These are phyloP conservation scores for Drosophila pegasa DNA, from an alignment of 2,888 invertebrate species.

Conservation along the genomic window DNA sequence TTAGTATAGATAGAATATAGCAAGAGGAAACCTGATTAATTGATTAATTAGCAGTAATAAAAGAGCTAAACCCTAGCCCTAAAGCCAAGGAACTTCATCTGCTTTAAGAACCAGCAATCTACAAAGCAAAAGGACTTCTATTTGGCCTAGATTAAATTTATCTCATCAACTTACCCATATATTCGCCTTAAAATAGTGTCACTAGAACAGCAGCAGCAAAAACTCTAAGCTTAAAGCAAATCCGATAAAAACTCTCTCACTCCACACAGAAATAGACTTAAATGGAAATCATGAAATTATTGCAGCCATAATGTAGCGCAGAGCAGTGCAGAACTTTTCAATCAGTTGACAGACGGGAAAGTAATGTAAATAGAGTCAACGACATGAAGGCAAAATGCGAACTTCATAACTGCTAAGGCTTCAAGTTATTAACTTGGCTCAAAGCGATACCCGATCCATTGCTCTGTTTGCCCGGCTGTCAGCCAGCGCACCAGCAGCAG, in stretches of 20 bases:
- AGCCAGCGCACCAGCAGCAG: conserved; percentile 21
- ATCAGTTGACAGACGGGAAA: conserved; percentile 48
- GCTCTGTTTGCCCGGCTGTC: conserved; percentile 30
- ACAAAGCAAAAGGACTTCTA: background rate
- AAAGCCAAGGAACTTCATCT: background rate
- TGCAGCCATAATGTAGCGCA: background rate
- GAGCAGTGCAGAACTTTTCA: conserved; percentile 10
- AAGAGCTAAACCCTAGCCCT: no score
- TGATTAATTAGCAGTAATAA: no score
- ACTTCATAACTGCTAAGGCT: conserved; percentile 78
- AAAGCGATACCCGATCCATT: conserved; percentile 69
- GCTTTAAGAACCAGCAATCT: background rate
- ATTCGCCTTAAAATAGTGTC: background rate
- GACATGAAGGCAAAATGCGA: conserved; percentile 64
- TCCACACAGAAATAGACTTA: background rate
- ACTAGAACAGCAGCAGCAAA: background rate
- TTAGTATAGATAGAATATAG: no score
- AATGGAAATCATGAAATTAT: background rate
- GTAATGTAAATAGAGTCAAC: conserved; percentile 63
- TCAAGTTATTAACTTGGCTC: conserved; percentile 75
- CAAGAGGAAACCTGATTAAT: no score
- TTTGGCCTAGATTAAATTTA: background rate
- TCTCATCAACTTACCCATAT: background rate
- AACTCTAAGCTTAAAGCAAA: background rate
- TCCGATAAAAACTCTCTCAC: background rate